A percentile compares a stretch with the other conserved stretches of the same genome.
These are phyloP conservation scores for Lampris megalopsis DNA, from an alignment of 2,113 vertebrate genomes.

Conservation along the genomic window DNA sequence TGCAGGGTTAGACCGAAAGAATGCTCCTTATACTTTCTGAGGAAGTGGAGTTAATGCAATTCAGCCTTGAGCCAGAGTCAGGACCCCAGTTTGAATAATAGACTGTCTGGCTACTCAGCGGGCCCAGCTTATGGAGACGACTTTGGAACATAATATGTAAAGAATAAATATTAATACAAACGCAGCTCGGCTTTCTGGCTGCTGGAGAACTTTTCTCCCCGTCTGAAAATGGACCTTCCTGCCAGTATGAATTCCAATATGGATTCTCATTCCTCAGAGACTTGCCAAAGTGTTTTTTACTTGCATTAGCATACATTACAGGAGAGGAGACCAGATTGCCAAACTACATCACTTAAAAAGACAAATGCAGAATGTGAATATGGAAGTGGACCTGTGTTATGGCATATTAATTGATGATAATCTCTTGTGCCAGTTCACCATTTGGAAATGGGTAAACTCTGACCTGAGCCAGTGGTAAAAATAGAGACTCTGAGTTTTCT, in stretches of 20 bases:
- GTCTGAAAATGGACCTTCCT: constrained; percentile 33
- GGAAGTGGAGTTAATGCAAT: constrained; percentile 47
- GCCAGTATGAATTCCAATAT: constrained; percentile 55
- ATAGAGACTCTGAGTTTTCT: constrained; percentile 43
- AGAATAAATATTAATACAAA: constrained; percentile 31
- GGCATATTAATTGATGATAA: constrained; percentile 77
- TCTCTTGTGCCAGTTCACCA: constrained; percentile 74
- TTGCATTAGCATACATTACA: constrained; percentile 76
- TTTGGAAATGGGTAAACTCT: constrained; percentile 66
- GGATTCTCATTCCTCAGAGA: constrained; percentile 74
- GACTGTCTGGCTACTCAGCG: constrained; percentile 51
- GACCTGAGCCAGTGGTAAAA: constrained; percentile 60
- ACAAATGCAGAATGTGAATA: constrained; percentile 68
- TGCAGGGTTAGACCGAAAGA: constrained; percentile 21
- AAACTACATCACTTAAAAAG: constrained; percentile 76
- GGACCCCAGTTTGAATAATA: constrained; percentile 63
- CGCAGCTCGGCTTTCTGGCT: constrained; percentile 40
- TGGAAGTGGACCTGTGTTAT: constrained; percentile 73
- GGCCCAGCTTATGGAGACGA: constrained; percentile 39
- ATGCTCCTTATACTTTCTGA: constrained; percentile 16
- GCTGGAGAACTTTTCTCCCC: constrained; percentile 55
- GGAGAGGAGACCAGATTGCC: constrained; percentile 66
- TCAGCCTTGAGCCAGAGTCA: constrained; percentile 64
- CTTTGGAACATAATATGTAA: constrained; percentile 52
- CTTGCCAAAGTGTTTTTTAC: constrained; percentile 70